These are phyloP conservation scores for Cetonia aurata DNA, from an alignment of 2,888 invertebrate genomes.

Conservation along the genomic window DNA sequence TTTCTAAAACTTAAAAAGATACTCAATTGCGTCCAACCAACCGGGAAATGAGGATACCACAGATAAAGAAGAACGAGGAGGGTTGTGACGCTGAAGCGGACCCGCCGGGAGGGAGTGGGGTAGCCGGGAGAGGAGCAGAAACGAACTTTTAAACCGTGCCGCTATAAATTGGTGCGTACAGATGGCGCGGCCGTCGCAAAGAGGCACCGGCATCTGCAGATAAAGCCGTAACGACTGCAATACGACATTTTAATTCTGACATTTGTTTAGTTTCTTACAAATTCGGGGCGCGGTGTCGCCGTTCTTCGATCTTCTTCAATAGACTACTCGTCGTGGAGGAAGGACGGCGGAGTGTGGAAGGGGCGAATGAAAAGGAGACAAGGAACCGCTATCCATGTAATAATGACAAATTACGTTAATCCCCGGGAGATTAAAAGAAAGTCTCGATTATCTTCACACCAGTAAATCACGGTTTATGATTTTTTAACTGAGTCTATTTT, in stretches of 20 bases:
- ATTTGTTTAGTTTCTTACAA: slow-evolving; percentile 54
- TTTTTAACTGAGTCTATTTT: neutral
- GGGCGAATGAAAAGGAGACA: slow-evolving; percentile 11
- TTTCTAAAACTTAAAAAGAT: slow-evolving; percentile 67
- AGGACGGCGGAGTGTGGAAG: slow-evolving; percentile 1
- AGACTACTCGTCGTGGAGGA: neutral
- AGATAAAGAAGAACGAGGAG: slow-evolving; percentile 56
- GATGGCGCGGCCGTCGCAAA: slow-evolving; percentile 64
- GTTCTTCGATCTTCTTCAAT: slow-evolving; percentile 27
- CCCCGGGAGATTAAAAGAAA: slow-evolving; percentile 55
- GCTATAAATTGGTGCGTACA: slow-evolving; percentile 65
- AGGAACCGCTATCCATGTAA: slow-evolving; percentile 44
- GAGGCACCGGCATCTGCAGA: slow-evolving; percentile 64
- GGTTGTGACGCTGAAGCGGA: slow-evolving; percentile 25
- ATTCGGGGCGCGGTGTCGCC: slow-evolving; percentile 25
- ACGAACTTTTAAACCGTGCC: slow-evolving; percentile 64
- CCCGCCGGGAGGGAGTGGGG: slow-evolving; percentile 37
- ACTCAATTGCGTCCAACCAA: slow-evolving; percentile 65
- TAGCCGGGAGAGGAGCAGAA: slow-evolving; percentile 55
- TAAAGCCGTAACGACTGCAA: slow-evolving; percentile 64
- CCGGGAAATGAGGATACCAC: slow-evolving; percentile 66
- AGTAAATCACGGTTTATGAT: slow-evolving; percentile 51
- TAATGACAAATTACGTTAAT: slow-evolving; percentile 57
- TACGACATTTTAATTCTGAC: slow-evolving; percentile 64
- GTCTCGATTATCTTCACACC: slow-evolving; percentile 54